These are phyloP conservation scores for Rhynchomys soricoides DNA, from an alignment of 2,113 vertebrate species.

Conservation along the genomic window DNA sequence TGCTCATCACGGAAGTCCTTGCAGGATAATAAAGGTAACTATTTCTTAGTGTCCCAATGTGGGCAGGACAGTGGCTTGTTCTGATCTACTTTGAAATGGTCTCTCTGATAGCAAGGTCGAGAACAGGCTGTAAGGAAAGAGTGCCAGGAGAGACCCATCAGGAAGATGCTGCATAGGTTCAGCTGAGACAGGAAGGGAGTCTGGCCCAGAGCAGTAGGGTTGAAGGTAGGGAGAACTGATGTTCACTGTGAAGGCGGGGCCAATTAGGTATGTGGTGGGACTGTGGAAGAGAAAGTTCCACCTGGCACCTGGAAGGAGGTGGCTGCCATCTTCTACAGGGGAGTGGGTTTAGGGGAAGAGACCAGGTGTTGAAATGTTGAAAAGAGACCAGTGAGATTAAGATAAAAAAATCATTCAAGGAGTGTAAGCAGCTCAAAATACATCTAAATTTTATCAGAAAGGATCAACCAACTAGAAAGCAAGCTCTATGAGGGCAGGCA, in stretches of 20 bases:
- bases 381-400: too few species aligned
- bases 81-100: neutral
- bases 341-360: neutral
- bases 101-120: neutral
- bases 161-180: too few species aligned
- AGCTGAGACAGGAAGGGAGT: neutral
- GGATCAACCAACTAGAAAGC: neutral
- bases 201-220: neutral
- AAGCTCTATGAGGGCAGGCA: neutral
- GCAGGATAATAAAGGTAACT: neutral
- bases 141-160: neutral
- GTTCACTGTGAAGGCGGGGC: neutral
- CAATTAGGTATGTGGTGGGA: neutral
- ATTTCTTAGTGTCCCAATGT: neutral
- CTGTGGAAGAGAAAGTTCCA: neutral
- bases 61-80: neutral
- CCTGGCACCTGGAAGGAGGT: neutral
- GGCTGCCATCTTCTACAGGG: neutral
- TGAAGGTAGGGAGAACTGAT: neutral
- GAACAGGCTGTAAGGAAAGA: neutral
- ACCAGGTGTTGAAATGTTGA: neutral
- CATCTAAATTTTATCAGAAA: neutral
- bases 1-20: rapidly evolving
- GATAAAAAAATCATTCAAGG: neutral
- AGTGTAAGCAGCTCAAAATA: neutral